Conservation (phyloP, 2,888 invertebrate genomes). For the Spatulosminthurus flaviceps region DNA sequence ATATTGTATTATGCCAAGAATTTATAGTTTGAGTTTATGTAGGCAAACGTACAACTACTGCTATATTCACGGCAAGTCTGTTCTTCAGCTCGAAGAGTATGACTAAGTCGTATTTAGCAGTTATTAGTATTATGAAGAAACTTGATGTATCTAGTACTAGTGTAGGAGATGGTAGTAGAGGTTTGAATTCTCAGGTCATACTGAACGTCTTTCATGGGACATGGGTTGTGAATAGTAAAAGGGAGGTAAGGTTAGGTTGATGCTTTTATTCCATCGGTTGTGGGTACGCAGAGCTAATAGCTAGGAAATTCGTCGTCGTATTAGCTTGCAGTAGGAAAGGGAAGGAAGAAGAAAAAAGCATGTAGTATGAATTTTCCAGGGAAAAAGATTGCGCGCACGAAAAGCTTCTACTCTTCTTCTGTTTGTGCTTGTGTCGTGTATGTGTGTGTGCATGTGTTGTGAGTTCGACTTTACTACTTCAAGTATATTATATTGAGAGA, state of each 20-base stretch:
- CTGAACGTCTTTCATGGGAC: not conserved
- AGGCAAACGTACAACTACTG: not conserved
- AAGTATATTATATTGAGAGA: not conserved
- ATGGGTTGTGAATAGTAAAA: no score
- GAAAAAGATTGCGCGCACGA: slow-evolving; percentile 7
- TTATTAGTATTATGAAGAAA: not conserved
- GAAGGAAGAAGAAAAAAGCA: not conserved
- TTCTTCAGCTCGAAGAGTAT: not conserved
- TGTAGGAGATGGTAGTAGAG: not conserved
- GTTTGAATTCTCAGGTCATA: not conserved
- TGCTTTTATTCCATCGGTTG: not conserved
- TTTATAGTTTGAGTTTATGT: not conserved
- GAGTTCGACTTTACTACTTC: no score
- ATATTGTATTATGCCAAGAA: slow-evolving; percentile 9
- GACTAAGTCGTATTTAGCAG: not conserved
- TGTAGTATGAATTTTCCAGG: not conserved
- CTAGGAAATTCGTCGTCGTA: no score
- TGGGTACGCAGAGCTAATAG: no score
- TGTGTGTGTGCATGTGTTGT: not conserved
- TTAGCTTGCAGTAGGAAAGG: not conserved
- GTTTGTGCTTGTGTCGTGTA: no score
- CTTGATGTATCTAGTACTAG: not conserved
- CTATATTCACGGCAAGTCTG: no score
- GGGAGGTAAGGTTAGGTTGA: not conserved
- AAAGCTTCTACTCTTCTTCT: no score